Evolutionary conservation across 2,888 invertebrate genomes (phyloP).

Genomic region (Dione juno): DNA sequence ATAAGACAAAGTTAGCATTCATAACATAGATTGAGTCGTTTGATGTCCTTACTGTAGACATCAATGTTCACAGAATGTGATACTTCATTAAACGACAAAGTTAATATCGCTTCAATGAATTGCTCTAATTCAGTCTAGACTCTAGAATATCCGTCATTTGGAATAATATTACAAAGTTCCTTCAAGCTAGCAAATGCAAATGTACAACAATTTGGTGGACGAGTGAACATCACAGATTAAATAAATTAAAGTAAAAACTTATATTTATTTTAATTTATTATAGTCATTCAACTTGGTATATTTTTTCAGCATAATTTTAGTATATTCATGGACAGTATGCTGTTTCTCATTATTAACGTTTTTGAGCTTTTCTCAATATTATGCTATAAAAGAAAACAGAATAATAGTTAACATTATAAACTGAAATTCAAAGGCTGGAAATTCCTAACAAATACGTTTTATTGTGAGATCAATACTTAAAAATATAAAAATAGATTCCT

Average conservation of each 20-base stretch:
- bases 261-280: conserved; percentile 1
- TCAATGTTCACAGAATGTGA: conserved; percentile 17
- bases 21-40: not conserved
- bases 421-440: no score
- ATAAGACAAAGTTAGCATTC: no score
- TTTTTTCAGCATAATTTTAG: no score
- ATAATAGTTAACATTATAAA: no score
- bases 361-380: no score
- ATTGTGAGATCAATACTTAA: no score
- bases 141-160: conserved; percentile 33
- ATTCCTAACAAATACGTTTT: no score
- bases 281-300: not conserved
- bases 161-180: conserved; percentile 14
- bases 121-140: conserved; percentile 39
- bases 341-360: no score
- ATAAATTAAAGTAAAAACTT: conserved; percentile 3
- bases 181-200: conserved; percentile 17
- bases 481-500: no score
- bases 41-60: conserved; percentile 7
- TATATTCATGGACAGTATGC: no score
- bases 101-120: conserved; percentile 20
- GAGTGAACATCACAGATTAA: conserved; percentile 1
- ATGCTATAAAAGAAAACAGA: no score
- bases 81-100: conserved; percentile 20
- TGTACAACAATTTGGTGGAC: conserved; percentile 17